These are phyloP conservation scores for Fringilla coelebs DNA, from an alignment of 2,797 vertebrate genomes.

Conservation along the genomic window DNA sequence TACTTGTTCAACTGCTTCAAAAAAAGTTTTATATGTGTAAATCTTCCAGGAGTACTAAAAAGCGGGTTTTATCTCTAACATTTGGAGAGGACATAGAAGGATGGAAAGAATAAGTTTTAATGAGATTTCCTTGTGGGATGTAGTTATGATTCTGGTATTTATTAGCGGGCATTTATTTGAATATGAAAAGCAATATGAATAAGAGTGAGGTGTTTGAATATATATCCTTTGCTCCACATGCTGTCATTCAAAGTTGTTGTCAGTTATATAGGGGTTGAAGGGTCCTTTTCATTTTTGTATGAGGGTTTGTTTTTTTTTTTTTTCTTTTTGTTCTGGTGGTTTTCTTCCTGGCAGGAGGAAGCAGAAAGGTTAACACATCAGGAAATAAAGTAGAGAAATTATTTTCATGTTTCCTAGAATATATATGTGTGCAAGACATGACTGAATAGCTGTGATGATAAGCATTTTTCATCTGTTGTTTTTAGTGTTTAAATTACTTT, in stretches of 20 bases:
- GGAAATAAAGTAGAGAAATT: background rate
- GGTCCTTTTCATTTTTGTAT: background rate
- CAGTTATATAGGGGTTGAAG: background rate
- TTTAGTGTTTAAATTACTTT: background rate
- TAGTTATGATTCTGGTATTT: constrained; percentile 50
- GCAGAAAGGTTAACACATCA: background rate
- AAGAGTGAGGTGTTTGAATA: constrained; percentile 11
- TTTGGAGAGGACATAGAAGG: constrained; percentile 13
- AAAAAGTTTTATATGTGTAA: background rate
- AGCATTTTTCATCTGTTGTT: background rate
- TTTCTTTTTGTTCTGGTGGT: background rate
- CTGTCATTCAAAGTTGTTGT: constrained; percentile 39
- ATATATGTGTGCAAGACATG: background rate
- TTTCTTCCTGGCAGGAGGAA: background rate
- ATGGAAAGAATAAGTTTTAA: constrained; percentile 25
- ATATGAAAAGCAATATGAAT: constrained; percentile 20
- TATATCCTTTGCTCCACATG: background rate
- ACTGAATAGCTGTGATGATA: background rate
- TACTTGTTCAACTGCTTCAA: background rate
- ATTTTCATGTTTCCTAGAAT: background rate
- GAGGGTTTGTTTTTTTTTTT: background rate
- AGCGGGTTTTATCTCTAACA: constrained; percentile 26
- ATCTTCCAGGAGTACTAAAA: constrained; percentile 2
- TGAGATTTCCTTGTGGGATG: constrained; percentile 48
- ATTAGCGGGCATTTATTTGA: constrained; percentile 41